A percentile compares a stretch with the other conserved stretches of the same genome.
Evolutionary conservation across 2,113 vertebrate genomes (phyloP).

Genomic region (Anseranas semipalmata): DNA sequence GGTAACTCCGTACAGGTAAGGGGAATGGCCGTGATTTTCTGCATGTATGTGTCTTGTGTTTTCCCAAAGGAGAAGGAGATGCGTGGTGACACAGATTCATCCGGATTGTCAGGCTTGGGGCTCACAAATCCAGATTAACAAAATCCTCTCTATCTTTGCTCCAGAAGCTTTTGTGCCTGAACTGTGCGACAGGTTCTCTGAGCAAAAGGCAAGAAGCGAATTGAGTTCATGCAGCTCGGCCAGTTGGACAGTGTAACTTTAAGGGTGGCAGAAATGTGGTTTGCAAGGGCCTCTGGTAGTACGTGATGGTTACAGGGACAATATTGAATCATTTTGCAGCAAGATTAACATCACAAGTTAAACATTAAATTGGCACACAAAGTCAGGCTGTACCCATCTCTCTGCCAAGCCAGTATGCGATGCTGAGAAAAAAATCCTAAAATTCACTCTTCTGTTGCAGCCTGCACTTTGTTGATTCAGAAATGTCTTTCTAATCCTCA

Average conservation of each 20-base stretch:
- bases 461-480: not conserved
- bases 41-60: not conserved
- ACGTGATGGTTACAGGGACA: not conserved
- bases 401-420: not conserved
- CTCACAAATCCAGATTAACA: conserved; percentile 47
- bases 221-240: not conserved
- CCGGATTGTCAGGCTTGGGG: conserved; percentile 31
- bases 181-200: not conserved
- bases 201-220: conserved; percentile 17
- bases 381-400: not conserved
- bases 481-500: not conserved
- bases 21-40: not conserved
- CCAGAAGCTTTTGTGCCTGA: not conserved
- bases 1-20: not conserved
- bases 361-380: not conserved
- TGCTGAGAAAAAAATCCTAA: not conserved
- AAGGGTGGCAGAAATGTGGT: not conserved
- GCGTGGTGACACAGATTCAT: not conserved
- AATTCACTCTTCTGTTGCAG: not conserved
- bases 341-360: not conserved
- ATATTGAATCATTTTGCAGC: not conserved
- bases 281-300: not conserved
- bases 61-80: not conserved
- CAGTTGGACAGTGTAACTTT: not conserved
- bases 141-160: conserved; percentile 31